Evolutionary conservation across 2,888 invertebrate genomes (phyloP).

Genomic region (Leptinotarsa haldemani): DNA sequence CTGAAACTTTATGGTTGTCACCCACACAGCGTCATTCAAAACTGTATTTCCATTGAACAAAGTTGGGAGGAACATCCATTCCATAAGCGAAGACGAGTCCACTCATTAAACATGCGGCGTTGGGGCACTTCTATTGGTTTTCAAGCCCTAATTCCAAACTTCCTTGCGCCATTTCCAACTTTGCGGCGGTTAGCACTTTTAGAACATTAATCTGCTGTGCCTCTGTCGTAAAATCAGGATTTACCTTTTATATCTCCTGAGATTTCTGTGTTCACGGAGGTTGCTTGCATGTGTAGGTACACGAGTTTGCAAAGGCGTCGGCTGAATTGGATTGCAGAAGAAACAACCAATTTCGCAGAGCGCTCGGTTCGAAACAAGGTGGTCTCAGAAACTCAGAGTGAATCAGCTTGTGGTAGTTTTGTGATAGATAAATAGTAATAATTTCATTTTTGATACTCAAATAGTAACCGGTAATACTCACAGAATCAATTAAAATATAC

Average conservation of each 20-base stretch:
- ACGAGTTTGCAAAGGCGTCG: background rate
- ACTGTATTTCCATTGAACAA: background rate
- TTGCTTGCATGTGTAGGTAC: conserved; percentile 13
- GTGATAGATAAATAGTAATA: no score
- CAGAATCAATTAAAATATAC: no score
- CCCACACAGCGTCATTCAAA: background rate
- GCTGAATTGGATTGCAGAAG: background rate
- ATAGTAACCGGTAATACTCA: no score
- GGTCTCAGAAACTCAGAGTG: background rate
- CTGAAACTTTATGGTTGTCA: background rate
- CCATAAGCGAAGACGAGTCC: background rate
- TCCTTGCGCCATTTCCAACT: conserved; percentile 16
- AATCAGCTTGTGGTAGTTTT: background rate
- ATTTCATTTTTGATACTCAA: no score
- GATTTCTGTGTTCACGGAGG: conserved; percentile 7
- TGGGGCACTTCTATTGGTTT: conserved; percentile 14
- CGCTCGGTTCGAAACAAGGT: background rate
- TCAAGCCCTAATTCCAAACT: conserved; percentile 14
- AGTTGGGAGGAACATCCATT: conserved; percentile 2
- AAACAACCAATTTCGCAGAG: background rate
- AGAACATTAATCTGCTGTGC: conserved; percentile 13
- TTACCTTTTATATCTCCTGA: conserved; percentile 13
- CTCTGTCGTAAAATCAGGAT: conserved; percentile 19
- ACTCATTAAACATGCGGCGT: conserved; percentile 20
- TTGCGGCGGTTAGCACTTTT: conserved; percentile 18